These are phyloP conservation scores for Thamnophis elegans DNA, from an alignment of 2,797 vertebrate genomes.

Conservation along the genomic window DNA sequence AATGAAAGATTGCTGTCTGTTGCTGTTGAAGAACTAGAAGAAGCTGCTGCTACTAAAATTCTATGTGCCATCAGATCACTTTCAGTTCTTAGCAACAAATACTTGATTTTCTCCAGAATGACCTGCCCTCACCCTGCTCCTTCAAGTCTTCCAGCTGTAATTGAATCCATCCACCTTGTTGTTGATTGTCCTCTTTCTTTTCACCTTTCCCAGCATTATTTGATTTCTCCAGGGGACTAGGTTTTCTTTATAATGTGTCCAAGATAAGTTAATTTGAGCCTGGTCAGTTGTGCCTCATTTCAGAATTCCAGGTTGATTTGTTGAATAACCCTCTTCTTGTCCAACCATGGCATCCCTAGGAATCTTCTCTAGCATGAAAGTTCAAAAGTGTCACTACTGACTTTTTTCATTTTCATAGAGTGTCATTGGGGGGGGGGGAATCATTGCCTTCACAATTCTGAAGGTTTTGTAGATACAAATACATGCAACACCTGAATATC, in stretches of 20 bases:
- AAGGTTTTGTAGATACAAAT: neutral
- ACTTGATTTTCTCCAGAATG: neutral
- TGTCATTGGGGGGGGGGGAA: neutral
- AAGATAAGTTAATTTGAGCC: neutral
- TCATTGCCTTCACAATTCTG: neutral
- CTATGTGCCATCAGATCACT: neutral
- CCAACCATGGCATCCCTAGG: neutral
- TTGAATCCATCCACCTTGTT: neutral
- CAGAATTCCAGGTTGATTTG: neutral
- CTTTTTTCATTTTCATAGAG: neutral
- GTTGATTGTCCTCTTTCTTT: neutral
- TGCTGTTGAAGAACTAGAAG: neutral
- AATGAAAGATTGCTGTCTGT: neutral
- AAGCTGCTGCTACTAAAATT: neutral
- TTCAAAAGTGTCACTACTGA: neutral
- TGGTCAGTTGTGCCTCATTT: neutral
- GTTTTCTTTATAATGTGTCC: neutral
- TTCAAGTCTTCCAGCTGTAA: neutral
- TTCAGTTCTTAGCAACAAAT: neutral
- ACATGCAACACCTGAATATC: neutral
- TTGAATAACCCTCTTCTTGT: neutral
- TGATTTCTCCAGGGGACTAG: neutral
- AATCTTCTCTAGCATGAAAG: neutral
- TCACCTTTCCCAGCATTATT: neutral
- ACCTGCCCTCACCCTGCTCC: neutral